Conservation (phyloP, 2,113 vertebrate species). For the Myotis lucifugus region DNA sequence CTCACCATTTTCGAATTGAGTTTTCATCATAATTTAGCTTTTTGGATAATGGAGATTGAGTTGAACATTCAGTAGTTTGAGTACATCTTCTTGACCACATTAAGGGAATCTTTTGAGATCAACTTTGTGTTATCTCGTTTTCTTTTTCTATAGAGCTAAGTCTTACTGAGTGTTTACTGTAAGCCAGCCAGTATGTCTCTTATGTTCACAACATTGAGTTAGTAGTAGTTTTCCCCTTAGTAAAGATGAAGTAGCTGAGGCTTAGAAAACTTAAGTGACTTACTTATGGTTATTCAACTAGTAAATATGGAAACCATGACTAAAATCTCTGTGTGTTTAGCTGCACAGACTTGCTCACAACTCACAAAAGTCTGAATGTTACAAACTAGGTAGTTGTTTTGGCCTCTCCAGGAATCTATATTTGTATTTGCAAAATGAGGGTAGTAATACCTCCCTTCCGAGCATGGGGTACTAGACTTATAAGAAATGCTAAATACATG, state of each 20-base stretch:
- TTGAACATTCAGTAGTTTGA: background rate
- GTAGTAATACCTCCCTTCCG: background rate
- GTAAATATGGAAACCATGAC: background rate
- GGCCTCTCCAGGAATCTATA: background rate
- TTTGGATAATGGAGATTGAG: background rate
- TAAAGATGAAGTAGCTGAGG: background rate
- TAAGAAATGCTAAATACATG: background rate
- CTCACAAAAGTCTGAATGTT: background rate
- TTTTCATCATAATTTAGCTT: constrained; percentile 12
- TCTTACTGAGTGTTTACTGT: background rate
- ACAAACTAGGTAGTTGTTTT: background rate
- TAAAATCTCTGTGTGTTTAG: background rate
- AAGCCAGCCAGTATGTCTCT: background rate
- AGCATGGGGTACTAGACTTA: background rate
- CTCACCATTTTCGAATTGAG: background rate
- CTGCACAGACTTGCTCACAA: background rate
- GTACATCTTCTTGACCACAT: background rate
- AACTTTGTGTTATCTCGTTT: background rate
- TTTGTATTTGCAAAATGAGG: background rate
- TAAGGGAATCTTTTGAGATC: background rate
- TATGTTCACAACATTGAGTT: background rate
- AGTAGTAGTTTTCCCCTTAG: background rate
- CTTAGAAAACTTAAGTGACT: background rate
- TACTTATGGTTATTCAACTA: background rate
- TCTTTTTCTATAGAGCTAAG: background rate